Evolutionary conservation across 2,113 vertebrate species (phyloP), one percentile per base, ranked within the genome.

Genomic region (Osmerus mordax): DNA sequence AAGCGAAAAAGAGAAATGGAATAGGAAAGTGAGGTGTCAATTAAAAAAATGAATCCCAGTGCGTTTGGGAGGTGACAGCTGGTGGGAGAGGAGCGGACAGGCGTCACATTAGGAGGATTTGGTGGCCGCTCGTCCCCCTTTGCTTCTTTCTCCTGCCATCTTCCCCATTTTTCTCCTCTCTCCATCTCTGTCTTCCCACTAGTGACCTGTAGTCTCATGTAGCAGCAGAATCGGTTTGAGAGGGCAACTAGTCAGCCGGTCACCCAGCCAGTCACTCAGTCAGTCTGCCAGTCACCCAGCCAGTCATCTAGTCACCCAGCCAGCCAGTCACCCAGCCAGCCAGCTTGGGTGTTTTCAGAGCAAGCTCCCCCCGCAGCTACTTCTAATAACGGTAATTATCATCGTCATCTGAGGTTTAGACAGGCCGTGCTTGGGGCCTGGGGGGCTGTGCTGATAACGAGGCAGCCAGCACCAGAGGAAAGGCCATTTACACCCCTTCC

Each of bases 81-180:
- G 74, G 92, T 91, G 91, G 94, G 94, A 97, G 93, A 80, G 2
- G 90, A 95, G 92, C 91, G 96, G 96, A 97, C 96, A 98, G 94
- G 90, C 91, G 0, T 90, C 90, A 90, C 82, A 81, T 92, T 86
- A 86, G 89, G 90, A 74, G 89, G 91, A 93, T 93, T 87, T 93
- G 93, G 93, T 86, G 87, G 77, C 88, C 89, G 86, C 83, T 89
- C 79, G 84, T 86, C 41, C 41, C 41, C 41, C 41, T 47, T 9
- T 47, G 41, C 41, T 47, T 47, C 41, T 47, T 12, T 88, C 83
- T 75, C 81, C 78, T 84, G 76, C 88, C 91, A 87, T 74, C 53
- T 66, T 78, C 85, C 79, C 78, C 54, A 4, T 18, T 7, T 3
- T 84, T 79, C 70, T 84, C 85, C 81, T 65, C 78, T 79, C 70